phyloP scores from a whole-genome alignment of 2,797 vertebrate genomes.

The Rhinoraja longicauda region DNA sequence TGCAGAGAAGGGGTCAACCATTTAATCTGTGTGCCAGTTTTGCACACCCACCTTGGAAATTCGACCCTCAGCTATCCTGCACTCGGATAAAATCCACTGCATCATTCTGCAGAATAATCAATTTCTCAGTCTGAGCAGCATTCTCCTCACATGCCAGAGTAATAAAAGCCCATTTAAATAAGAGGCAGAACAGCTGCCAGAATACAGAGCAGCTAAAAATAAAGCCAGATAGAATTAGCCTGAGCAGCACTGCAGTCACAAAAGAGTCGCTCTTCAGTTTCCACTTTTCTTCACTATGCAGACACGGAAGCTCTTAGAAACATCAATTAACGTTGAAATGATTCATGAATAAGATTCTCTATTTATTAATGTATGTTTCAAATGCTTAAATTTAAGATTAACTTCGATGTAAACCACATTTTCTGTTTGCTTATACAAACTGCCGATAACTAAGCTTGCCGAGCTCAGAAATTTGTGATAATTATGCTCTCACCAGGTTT shows the following conservation, averaged over 20 bases:
- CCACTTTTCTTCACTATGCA: slow-evolving; percentile 35
- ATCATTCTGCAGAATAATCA: slow-evolving; percentile 50
- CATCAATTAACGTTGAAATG: slow-evolving; percentile 36
- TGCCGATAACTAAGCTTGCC: slow-evolving; percentile 43
- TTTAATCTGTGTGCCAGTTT: slow-evolving; percentile 38
- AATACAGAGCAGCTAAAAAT: slow-evolving; percentile 60
- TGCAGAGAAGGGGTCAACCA: slow-evolving; percentile 41
- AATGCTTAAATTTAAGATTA: slow-evolving; percentile 10
- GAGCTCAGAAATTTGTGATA: slow-evolving; percentile 49
- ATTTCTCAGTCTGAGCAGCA: slow-evolving; percentile 53
- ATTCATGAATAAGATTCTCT: slow-evolving; percentile 24
- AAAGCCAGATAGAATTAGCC: slow-evolving; percentile 48
- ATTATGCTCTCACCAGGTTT: slow-evolving; percentile 46
- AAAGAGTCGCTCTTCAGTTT: slow-evolving; percentile 44
- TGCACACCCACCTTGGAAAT: slow-evolving; percentile 47
- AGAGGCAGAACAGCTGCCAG: slow-evolving; percentile 46
- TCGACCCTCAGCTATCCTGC: slow-evolving; percentile 43
- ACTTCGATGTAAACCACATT: slow-evolving; percentile 43
- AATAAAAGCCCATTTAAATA: slow-evolving; percentile 54
- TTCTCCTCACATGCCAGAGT: slow-evolving; percentile 53
- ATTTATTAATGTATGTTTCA: not conserved
- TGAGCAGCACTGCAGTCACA: slow-evolving; percentile 43
- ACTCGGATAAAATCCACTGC: slow-evolving; percentile 6
- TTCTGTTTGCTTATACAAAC: slow-evolving; percentile 39
- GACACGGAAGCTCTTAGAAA: slow-evolving; percentile 36